phyloP scores from a whole-genome alignment of 2,888 invertebrate genomes.

The Deroplatys truncata region DNA sequence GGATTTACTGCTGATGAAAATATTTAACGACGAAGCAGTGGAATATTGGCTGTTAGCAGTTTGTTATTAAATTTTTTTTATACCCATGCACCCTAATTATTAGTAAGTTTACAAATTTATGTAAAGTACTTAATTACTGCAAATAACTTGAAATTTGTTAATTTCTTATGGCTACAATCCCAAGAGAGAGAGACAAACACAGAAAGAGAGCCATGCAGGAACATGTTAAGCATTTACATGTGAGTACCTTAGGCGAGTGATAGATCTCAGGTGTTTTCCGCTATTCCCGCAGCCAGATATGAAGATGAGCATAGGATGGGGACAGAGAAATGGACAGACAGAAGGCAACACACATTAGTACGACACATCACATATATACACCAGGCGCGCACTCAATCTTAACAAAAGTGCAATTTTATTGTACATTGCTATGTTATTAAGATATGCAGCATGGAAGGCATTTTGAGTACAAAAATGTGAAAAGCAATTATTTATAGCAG shows the following conservation, averaged over 20 bases:
- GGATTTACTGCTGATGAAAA: neutral
- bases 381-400: neutral
- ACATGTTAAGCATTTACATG: constrained; percentile 1
- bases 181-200: neutral
- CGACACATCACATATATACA: constrained; percentile 14
- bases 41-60: neutral
- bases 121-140: neutral
- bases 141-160: neutral
- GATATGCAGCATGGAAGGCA: neutral
- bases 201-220: neutral
- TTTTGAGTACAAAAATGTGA: neutral
- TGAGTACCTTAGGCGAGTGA: constrained; percentile 30
- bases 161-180: neutral
- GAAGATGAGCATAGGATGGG: constrained; percentile 1
- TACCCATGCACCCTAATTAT: too few species aligned
- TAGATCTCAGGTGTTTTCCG: constrained; percentile 28
- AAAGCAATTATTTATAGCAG: neutral
- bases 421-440: neutral
- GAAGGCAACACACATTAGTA: constrained; percentile 24
- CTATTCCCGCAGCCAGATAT: constrained; percentile 20
- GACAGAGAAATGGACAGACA: constrained; percentile 14
- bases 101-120: neutral
- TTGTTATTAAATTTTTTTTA: too few species aligned
- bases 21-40: neutral
- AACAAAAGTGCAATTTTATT: neutral